Evolutionary conservation across 2,113 vertebrate species (phyloP), one percentile per base, ranked within the genome.

Genomic region (Tenebrosternarchus preto): DNA sequence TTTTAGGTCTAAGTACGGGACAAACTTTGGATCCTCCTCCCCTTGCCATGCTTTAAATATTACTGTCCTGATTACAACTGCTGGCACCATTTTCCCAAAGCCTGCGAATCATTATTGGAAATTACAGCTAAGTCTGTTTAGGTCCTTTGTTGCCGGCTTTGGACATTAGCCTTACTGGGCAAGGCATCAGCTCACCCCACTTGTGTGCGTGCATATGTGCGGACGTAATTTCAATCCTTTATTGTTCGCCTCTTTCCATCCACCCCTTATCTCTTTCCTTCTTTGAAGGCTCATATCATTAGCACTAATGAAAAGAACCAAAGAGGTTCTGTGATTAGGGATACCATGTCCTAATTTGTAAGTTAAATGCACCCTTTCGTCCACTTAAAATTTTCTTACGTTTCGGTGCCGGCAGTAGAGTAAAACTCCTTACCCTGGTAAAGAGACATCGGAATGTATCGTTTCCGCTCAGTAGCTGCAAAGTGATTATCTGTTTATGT

Each of bases 91-190:
- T 76, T 29, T 22, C 22, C 19, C 19, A 60, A 73, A 82, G 81
- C 57, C 82, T 85, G 86, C 46, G 31, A 84, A 75, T 70, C 78
- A 78, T 85, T 85, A 81, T 80, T 81, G 1, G 2, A 77, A 85
- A 82, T 77, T 81, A 70, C 64, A 25, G 63, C 33, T 59, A 17
- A 73, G 74, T 83, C 74, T 43, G 8, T 73, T 64, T 73, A 66
- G 59, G n/a, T 29, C n/a, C 59, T 59, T 71, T 53, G 22, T 63
- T 78, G 56, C 66, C 60, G 50, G 39, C 64, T 68, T 75, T 76
- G 53, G 50, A 76, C 50, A 39, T 73, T 76, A 82, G 78, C 68
- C 17, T 63, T 79, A 59, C 46, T 61, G 59, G 57, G 68, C 68
- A 83, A 81, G 57, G 78, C 57, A 67, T 57, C 63, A 68, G 71